Percentiles rank a stretch among this genome's conserved stretches.
These are phyloP conservation scores for Aptenodytes forsteri DNA, from an alignment of 2,113 vertebrate species.

Conservation along the genomic window DNA sequence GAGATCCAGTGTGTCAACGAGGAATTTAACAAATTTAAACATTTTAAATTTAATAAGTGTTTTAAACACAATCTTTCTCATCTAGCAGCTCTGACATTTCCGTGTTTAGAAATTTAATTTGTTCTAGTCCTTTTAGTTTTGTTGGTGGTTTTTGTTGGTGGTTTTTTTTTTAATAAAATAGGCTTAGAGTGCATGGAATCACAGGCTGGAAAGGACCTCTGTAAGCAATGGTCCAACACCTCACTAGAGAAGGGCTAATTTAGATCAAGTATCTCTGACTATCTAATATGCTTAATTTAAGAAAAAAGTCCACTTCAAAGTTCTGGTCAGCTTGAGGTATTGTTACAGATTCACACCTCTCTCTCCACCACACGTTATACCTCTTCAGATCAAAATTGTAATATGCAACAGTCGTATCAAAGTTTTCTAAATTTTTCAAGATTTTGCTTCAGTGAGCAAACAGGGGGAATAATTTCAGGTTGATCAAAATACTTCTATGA, in stretches of 20 bases:
- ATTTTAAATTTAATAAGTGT: neutral
- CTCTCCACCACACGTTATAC: neutral
- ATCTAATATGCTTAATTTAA: neutral
- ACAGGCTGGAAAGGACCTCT: neutral
- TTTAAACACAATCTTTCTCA: neutral
- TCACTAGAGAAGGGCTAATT: neutral
- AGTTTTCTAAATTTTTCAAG: neutral
- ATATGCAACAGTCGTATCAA: neutral
- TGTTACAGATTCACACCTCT: neutral
- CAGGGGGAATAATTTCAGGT: neutral
- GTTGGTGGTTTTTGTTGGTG: neutral
- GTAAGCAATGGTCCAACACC: neutral
- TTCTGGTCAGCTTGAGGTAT: neutral
- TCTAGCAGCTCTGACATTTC: neutral
- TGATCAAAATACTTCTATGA: neutral
- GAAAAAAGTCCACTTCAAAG: neutral
- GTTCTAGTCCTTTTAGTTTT: neutral
- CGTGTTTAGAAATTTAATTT: neutral
- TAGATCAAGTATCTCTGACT: neutral
- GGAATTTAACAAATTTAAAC: neutral
- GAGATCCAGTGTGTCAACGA: neutral
- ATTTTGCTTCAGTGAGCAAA: neutral
- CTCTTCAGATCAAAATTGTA: neutral
- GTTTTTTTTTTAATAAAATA: neutral
- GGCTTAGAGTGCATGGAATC: neutral